Percentiles rank a stretch among this genome's conserved stretches.
These are phyloP conservation scores for Bruchidius siliquastri DNA, from an alignment of 2,888 invertebrate genomes.

Conservation along the genomic window DNA sequence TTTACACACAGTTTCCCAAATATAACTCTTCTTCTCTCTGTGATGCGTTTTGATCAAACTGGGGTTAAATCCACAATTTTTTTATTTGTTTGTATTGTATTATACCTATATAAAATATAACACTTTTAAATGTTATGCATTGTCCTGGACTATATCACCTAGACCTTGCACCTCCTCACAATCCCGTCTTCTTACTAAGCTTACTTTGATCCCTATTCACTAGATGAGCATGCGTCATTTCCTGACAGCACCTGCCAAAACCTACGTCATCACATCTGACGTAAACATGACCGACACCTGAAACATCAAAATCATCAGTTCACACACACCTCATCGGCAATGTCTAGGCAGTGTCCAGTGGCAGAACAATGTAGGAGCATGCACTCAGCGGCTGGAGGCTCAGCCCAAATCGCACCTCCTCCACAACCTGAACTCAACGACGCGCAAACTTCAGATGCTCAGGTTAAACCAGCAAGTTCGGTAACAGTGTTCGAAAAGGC, in stretches of 20 bases:
- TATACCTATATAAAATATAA: no score
- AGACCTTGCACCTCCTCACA: no score
- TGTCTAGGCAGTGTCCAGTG: neutral
- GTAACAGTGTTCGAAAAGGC: neutral
- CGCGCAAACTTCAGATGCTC: neutral
- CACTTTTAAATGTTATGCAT: no score
- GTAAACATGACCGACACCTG: neutral
- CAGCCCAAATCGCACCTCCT: neutral
- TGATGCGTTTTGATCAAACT: no score
- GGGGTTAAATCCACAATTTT: no score
- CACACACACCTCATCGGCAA: neutral
- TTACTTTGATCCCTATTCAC: no score
- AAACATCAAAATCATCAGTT: neutral
- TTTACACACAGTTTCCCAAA: no score
- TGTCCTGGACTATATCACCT: no score
- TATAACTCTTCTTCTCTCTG: no score
- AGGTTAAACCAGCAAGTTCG: neutral
- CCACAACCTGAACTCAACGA: neutral
- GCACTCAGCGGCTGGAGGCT: neutral
- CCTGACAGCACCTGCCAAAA: neutral
- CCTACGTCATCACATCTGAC: neutral
- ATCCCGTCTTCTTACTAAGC: no score
- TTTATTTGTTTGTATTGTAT: no score
- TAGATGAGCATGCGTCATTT: neutral
- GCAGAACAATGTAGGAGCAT: neutral